Conservation (phyloP, 2,113 vertebrate genomes). For the Podarcis raffonei region DNA sequence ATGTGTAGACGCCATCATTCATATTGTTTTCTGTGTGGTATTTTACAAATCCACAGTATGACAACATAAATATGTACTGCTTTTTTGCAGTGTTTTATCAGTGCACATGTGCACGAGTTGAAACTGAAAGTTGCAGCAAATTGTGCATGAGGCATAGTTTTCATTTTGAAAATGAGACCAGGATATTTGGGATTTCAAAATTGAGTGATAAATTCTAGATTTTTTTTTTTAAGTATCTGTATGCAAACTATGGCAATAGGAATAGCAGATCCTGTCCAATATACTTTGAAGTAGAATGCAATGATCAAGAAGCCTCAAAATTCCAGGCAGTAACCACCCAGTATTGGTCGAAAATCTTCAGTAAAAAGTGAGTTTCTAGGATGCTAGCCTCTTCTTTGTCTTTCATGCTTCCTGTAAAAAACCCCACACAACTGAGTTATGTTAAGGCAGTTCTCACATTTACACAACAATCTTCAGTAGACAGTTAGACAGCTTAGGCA, state of each 20-base stretch:
- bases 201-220: not conserved
- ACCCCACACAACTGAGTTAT: not conserved
- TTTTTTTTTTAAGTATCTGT: not conserved
- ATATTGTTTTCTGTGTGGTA: not conserved
- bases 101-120: not conserved
- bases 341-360: not conserved
- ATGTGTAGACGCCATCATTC: not conserved
- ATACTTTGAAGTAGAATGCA: not conserved
- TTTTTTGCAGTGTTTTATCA: not conserved
- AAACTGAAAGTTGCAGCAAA: not conserved
- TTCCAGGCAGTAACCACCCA: not conserved
- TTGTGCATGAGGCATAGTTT: no score
- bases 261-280: no score
- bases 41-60: not conserved
- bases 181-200: not conserved
- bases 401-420: not conserved
- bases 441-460: not conserved
- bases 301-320: not conserved
- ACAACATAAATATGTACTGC: not conserved
- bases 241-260: not conserved
- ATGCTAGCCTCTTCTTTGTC: not conserved
- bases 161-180: not conserved
- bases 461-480: not conserved
- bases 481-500: conserved; percentile 12
- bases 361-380: not conserved